phyloP scores from a whole-genome alignment of 2,113 vertebrate species.

The Vulpes ferrilata region DNA sequence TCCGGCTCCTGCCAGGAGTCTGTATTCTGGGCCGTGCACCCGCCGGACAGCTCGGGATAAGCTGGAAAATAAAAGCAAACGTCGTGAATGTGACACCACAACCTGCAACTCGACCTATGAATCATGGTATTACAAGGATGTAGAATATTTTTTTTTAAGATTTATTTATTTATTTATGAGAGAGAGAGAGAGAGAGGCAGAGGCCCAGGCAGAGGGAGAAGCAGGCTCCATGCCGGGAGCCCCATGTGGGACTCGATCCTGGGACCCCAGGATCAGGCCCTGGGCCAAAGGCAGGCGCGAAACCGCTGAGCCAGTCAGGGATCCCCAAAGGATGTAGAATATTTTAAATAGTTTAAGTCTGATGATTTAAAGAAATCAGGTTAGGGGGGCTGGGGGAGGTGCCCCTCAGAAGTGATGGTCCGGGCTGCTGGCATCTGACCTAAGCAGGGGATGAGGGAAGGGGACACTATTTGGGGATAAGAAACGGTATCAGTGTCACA shows the following conservation, averaged over 20 bases:
- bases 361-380: not conserved
- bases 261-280: too few relatives aligned
- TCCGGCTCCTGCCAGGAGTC: not conserved
- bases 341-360: not conserved
- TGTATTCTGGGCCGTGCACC: not conserved
- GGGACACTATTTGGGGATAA: not conserved
- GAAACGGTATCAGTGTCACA: not conserved
- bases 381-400: not conserved
- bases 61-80: not conserved
- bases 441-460: not conserved
- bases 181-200: too few relatives aligned
- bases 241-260: too few relatives aligned
- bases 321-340: not conserved
- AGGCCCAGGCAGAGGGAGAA: too few relatives aligned
- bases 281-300: too few relatives aligned
- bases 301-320: too few relatives aligned
- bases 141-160: not conserved
- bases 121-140: not conserved
- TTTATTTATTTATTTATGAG: too few relatives aligned
- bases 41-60: not conserved
- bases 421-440: not conserved
- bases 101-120: not conserved
- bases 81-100: not conserved
- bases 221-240: too few relatives aligned
- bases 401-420: not conserved